A percentile compares a stretch with the other conserved stretches of the same genome.
phyloP scores from a whole-genome alignment of 2,888 invertebrate genomes.

The Polyploca ridens region DNA sequence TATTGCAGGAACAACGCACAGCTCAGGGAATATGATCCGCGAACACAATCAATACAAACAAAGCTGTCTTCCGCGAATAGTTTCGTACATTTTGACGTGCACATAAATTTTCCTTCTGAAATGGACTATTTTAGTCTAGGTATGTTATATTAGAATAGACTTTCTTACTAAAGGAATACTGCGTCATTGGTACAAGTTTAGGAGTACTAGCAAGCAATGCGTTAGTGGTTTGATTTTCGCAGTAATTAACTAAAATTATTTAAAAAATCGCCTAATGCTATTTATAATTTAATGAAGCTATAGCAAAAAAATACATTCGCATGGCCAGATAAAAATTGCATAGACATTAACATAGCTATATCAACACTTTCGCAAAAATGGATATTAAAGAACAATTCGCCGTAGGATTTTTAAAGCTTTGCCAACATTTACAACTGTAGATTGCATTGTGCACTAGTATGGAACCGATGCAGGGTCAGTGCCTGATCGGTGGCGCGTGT shows the following conservation, averaged over 20 bases:
- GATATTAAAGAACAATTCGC: conserved; percentile 20
- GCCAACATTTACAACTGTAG: conserved; percentile 35
- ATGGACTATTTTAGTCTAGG: neutral
- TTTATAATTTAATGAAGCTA: too few relatives aligned
- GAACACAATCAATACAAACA: conserved; percentile 1
- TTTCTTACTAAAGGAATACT: neutral
- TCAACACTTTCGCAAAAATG: neutral
- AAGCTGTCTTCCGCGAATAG: conserved; percentile 9
- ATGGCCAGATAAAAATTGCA: neutral
- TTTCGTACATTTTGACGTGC: neutral
- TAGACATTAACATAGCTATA: neutral
- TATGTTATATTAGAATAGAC: neutral
- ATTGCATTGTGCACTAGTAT: conserved; percentile 59
- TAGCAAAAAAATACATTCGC: neutral
- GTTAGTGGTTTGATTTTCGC: neutral
- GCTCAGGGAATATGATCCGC: neutral
- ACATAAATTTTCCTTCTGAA: conserved; percentile 1
- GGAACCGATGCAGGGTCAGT: conserved; percentile 73
- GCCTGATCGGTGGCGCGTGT: conserved; percentile 65
- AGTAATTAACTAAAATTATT: neutral
- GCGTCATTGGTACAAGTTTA: neutral
- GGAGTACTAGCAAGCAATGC: neutral
- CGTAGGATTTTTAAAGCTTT: conserved; percentile 22
- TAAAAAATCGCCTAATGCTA: too few relatives aligned
- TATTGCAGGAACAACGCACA: conserved; percentile 1